Conservation (phyloP, 1,140 invertebrate genomes). For the Acyrthosiphon pisum region DNA sequence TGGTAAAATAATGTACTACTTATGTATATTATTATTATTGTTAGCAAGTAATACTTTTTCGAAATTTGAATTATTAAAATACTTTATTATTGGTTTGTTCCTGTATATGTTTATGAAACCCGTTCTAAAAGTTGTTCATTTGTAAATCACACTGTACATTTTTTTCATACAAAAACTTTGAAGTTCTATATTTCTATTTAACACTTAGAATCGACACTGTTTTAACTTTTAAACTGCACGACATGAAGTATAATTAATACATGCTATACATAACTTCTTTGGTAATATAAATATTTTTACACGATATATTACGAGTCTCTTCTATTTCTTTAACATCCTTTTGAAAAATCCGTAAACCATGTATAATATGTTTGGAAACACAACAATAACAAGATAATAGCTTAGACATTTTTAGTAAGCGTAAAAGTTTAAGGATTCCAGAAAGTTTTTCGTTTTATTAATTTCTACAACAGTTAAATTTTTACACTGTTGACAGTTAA, state of each 20-base stretch:
- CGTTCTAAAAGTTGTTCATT: background rate
- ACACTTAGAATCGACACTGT: background rate
- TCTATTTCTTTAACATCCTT: background rate
- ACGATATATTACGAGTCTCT: background rate
- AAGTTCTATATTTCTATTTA: background rate
- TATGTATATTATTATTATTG: background rate
- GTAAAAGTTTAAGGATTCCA: background rate
- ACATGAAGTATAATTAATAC: background rate
- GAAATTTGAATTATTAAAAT: background rate
- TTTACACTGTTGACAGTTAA: background rate
- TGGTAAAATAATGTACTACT: background rate
- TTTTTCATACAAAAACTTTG: background rate
- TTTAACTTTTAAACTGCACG: background rate
- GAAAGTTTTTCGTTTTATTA: background rate
- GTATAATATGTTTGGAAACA: background rate
- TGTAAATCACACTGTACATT: background rate
- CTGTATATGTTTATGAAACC: background rate
- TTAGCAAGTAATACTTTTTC: background rate
- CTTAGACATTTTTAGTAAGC: background rate
- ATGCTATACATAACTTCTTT: background rate
- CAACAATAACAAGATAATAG: background rate
- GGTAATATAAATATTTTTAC: background rate
- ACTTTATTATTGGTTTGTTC: background rate
- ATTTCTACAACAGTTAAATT: conserved; percentile 8
- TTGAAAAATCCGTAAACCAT: background rate